Percentiles rank a stretch among this genome's conserved stretches.
These are phyloP conservation scores for Eutrigla gurnardus DNA, from an alignment of 2,797 vertebrate species.

Conservation along the genomic window DNA sequence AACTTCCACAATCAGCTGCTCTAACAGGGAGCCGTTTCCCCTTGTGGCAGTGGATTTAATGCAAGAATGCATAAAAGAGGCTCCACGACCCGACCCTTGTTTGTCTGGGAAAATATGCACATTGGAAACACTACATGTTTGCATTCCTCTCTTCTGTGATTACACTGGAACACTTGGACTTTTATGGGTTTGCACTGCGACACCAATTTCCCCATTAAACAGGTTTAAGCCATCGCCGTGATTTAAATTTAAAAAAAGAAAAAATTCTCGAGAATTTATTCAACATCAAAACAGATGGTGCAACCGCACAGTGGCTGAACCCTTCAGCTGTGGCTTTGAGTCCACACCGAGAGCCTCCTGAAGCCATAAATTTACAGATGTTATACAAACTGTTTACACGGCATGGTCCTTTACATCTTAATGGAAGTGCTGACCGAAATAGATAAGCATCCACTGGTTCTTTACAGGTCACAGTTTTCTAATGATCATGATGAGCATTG, in stretches of 20 bases:
- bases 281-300: conserved; percentile 59
- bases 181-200: conserved; percentile 24
- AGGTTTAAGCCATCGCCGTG: conserved; percentile 26
- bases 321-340: conserved; percentile 54
- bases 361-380: conserved; percentile 71
- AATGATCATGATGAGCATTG: background rate
- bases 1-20: conserved; percentile 48
- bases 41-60: conserved; percentile 38
- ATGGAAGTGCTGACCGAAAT: conserved; percentile 34
- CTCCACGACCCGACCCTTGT: conserved; percentile 20
- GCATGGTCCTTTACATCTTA: conserved; percentile 47
- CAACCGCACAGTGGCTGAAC: conserved; percentile 45
- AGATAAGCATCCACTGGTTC: conserved; percentile 59
- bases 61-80: conserved; percentile 32
- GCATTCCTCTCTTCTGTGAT: conserved; percentile 19
- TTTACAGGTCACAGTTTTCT: background rate
- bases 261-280: conserved; percentile 42
- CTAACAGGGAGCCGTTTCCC: conserved; percentile 10
- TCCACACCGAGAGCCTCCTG: conserved; percentile 52
- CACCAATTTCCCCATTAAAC: conserved; percentile 37
- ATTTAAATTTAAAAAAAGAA: conserved; percentile 38
- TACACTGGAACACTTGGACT: conserved; percentile 11
- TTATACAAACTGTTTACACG: conserved; percentile 72
- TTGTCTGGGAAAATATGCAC: conserved; percentile 32
- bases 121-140: conserved; percentile 22